Evolutionary conservation across 30 jellyfish, hydroid and myxozoan species (phyloP), one percentile per base, ranked within the genome.

Genomic region (Catostylus mosaicus): DNA sequence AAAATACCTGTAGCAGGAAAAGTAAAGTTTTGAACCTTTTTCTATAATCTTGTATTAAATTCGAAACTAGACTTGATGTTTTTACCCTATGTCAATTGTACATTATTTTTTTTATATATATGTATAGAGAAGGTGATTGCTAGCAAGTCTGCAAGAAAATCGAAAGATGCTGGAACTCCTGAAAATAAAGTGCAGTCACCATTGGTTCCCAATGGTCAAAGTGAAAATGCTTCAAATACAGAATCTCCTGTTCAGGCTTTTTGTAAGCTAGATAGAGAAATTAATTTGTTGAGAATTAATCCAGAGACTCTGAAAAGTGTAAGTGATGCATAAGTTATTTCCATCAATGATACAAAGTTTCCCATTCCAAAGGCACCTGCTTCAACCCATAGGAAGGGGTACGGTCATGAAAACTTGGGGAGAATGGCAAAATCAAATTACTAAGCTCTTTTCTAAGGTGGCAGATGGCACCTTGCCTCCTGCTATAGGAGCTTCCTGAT

Each of bases 91-190:
- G 56, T 43, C 16, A 43, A 65, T 65, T 7, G 29, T 65, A 1
- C 12, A 19, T 36, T 9, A 30, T 75, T 52, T 24, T 75, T 75
- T 24, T 75, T 23, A 9, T 54, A 9, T 32, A 20, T 57, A 31
- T 54, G 50, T 45, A 23, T 27, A 80, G 90, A 80, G 9, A 80
- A 67, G 71, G 61, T 57, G 30, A 57, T 61, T 33, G 80, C 52
- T 18, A 23, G 29, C 47, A 84, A 61, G 33, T 52, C 67, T 1
- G 87, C 94, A 4, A 71, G 83, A 36, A 84, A 63, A 46, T 60
- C 83, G 30, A 73, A 74, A 61, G 94, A 74, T 72, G 77, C 88
- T 14, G 94, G 88, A n/a, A 71, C 94, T 31, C 94, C 94, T 29
- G 87, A 73, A 22, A 57, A 54, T n/a, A 84, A 84, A 30, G 59